Evolutionary conservation across 2,113 vertebrate species (phyloP).

Genomic region (Crypturellus undulatus): DNA sequence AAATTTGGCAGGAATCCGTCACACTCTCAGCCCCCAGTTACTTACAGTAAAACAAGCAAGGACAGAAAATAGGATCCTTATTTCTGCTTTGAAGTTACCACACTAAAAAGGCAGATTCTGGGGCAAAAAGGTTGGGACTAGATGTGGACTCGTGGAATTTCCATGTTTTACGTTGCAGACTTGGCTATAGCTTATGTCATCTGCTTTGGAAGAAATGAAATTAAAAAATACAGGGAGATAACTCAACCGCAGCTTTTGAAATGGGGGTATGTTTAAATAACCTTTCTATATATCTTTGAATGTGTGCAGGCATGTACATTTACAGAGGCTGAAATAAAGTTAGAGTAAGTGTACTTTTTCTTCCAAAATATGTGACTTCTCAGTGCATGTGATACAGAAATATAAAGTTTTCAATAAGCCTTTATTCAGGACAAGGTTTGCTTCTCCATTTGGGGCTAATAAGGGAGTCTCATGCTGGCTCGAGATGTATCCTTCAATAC

Average conservation of each 20-base stretch:
- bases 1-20: not conserved
- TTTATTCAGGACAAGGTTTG: not conserved
- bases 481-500: not conserved
- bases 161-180: not conserved
- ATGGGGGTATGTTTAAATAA: not conserved
- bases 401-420: not conserved
- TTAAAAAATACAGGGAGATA: not conserved
- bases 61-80: not conserved
- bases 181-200: not conserved
- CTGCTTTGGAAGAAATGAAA: not conserved
- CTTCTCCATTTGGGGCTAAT: not conserved
- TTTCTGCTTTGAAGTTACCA: not conserved
- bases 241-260: not conserved
- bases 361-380: not conserved
- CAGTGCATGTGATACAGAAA: not conserved
- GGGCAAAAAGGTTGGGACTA: not conserved
- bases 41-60: not conserved
- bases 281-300: not conserved
- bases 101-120: not conserved
- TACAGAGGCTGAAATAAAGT: not conserved
- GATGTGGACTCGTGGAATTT: not conserved
- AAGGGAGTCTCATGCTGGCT: not conserved
- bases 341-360: not conserved
- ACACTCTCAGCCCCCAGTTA: not conserved
- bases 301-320: not conserved